phyloP scores from a whole-genome alignment of 2,113 vertebrate genomes.

The Vulpes ferrilata region DNA sequence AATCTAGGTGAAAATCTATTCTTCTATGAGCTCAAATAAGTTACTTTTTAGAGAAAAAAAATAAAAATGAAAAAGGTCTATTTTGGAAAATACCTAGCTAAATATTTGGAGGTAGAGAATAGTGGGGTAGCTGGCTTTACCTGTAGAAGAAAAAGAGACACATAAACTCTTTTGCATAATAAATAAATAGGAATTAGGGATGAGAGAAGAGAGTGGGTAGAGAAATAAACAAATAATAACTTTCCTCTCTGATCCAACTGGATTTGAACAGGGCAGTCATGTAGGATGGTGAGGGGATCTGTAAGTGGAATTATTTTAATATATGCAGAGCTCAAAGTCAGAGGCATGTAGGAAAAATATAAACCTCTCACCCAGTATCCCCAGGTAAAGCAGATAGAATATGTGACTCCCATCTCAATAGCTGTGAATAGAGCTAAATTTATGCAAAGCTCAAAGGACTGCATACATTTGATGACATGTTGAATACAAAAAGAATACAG shows the following conservation, averaged over 20 bases:
- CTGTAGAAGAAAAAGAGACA: not conserved
- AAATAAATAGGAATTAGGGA: not conserved
- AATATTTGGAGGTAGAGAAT: not conserved
- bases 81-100: slow-evolving; percentile 13
- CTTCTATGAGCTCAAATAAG: not conserved
- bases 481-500: not conserved
- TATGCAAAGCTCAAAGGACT: not conserved
- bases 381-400: not conserved
- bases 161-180: not conserved
- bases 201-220: accelerated
- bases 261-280: not conserved
- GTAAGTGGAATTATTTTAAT: not conserved
- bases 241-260: not conserved
- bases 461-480: not conserved
- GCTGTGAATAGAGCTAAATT: not conserved
- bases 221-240: not conserved
- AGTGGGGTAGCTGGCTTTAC: not conserved
- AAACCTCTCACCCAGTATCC: not conserved
- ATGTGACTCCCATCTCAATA: not conserved
- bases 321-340: not conserved
- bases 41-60: not conserved
- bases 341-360: not conserved
- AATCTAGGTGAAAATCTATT: not conserved
- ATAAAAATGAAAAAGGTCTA: not conserved
- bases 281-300: not conserved